Evolutionary conservation across 1,140 invertebrate species (phyloP).

Genomic region (Polyergus mexicanus): DNA sequence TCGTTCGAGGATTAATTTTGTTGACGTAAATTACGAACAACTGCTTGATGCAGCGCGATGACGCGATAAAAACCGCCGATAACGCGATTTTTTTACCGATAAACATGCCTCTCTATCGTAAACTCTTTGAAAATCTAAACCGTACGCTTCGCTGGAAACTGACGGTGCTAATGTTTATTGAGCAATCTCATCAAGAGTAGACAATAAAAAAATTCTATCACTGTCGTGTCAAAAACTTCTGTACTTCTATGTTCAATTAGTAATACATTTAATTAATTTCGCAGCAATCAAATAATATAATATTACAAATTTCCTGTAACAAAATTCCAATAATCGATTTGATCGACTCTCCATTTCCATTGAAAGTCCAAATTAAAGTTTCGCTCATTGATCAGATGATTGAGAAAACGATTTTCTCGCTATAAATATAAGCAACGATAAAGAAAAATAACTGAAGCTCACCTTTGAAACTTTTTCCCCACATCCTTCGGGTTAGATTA

Average conservation of each 20-base stretch:
- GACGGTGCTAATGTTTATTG: neutral
- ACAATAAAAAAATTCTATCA: too few relatives aligned
- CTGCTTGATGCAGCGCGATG: neutral
- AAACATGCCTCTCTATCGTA: neutral
- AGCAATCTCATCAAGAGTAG: neutral
- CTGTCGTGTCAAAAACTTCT: neutral
- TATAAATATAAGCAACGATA: neutral
- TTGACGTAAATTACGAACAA: neutral
- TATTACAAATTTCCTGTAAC: too few relatives aligned
- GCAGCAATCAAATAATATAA: neutral
- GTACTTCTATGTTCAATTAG: neutral
- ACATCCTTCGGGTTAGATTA: slow-evolving; percentile 94
- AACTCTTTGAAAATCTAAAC: slow-evolving; percentile 1
- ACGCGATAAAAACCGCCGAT: slow-evolving; percentile 1
- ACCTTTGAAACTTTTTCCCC: slow-evolving; percentile 96
- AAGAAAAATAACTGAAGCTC: slow-evolving; percentile 17
- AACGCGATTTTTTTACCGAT: neutral
- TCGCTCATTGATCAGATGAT: neutral
- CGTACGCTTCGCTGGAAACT: neutral
- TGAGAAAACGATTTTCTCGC: neutral
- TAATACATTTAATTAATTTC: neutral
- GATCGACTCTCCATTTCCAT: neutral
- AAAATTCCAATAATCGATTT: neutral
- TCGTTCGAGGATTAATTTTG: neutral
- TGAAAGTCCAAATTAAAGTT: neutral